Percentiles rank a stretch among this genome's conserved stretches.
Conservation (phyloP, 2,113 vertebrate genomes). For the Hydrochoerus hydrochaeris region DNA sequence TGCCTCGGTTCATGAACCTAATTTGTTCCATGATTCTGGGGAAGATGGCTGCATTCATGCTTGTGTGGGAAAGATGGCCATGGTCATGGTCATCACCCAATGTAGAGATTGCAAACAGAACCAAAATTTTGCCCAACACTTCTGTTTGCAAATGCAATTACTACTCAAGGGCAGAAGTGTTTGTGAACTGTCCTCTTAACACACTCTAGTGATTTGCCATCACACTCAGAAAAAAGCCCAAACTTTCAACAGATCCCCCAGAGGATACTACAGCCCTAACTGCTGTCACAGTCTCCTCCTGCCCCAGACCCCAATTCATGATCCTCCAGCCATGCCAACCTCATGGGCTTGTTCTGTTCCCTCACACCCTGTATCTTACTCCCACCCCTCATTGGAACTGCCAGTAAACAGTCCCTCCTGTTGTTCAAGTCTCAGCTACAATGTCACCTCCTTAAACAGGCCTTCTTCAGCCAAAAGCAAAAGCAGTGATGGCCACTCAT, state of each 20-base stretch:
- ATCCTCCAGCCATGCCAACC: neutral
- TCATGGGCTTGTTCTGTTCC: neutral
- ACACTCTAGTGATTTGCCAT: neutral
- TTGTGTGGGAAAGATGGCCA: neutral
- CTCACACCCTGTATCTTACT: neutral
- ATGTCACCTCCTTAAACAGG: neutral
- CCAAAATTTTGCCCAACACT: neutral
- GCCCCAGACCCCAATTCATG: neutral
- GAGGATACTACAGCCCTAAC: fast-evolving
- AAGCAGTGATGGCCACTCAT: neutral
- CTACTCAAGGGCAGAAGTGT: neutral
- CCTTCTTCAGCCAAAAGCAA: fast-evolving
- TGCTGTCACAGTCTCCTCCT: neutral
- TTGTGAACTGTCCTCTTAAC: neutral
- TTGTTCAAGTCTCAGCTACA: neutral
- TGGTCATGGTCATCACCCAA: neutral
- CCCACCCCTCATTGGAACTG: neutral
- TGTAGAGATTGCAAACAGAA: neutral
- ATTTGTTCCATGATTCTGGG: neutral
- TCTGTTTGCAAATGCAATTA: neutral
- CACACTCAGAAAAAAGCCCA: neutral
- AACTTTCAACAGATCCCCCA: neutral
- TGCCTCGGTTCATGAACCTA: neutral
- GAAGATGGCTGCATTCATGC: neutral
- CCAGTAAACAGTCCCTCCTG: neutral